Evolutionary conservation across 2,113 vertebrate genomes (phyloP), one percentile per base, ranked within the genome.

Genomic region (Pangasianodon hypophthalmus): DNA sequence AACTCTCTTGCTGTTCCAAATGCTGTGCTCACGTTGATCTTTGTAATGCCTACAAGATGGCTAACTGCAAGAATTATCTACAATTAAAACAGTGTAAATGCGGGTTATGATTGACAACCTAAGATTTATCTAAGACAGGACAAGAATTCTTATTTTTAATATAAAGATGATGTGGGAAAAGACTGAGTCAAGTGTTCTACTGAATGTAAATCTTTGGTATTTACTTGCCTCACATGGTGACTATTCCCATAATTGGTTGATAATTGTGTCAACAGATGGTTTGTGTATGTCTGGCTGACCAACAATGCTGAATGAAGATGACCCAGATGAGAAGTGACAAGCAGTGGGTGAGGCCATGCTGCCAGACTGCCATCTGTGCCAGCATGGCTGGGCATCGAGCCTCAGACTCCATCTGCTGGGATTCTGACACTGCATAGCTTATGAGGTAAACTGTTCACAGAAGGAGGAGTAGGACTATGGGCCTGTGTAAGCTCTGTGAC

Each of bases 261-360:
- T n/a, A 50, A 80, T 50, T 26, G 77, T 44, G 41, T 24, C 24
- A 46, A 46, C 73, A 80, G 11, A 14, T 50, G 24, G 44, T 50
- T 80, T 48, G 8, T 2, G 4, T 29, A 80, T 6, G 3, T 82
- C 32, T 58, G 54, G 18, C 32, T 83, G 56, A 29, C 37, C 6
- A 46, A 46, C 58, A 84, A 79, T 75, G 86, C 87, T 91, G 86
- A 88, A 87, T 90, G 84, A 87, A 93, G 90, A 93, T 87, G 86
- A 91, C 92, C 91, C 89, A 93, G 93, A 95, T 93, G 92, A 93
- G 87, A 94, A 90, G 92, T 94, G 93, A 92, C 93, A 94, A 88
- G 84, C 82, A 92, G 37, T 37, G 71, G 86, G 89, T 91, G 87
- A 91, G 90, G 90, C 84, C 24, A 7, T 46, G 41, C 82, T 46